Evolutionary conservation across 2,888 invertebrate species (phyloP), one percentile per base, ranked within the genome.

Genomic region (Caenorhabditis becei): DNA sequence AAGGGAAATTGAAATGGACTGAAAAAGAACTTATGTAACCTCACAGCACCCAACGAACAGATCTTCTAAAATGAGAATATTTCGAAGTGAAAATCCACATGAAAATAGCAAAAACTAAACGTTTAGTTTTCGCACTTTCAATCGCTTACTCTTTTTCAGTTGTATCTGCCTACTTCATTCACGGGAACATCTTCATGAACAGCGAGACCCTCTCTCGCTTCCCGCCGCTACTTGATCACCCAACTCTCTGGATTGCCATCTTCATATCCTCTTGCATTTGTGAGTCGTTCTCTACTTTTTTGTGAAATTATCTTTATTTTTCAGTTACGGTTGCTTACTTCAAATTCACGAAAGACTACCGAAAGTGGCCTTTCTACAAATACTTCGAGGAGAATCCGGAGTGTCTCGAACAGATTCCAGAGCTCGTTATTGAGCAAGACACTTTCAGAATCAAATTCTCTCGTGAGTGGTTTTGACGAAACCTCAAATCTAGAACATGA

Each of bases 341-440:
- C 28, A 14, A 32, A n/a, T 5, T 10, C 5, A 66, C 49, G 7
- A 66, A 51, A 5, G 61, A 75, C 37, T 66, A 61, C 66, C 20
- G 26, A 16, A 35, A 67, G 18, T 74, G 72, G 72, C 37, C 72
- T n/a, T 44, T 66, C n/a, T 66, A 53, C 24, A 49, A 49, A 37
- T 75, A 66, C 32, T 75, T 44, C 41, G 10, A 18, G 0, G 75
- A 75, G 1, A 51, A 75, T 53, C 75, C 75, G 14, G 75, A 66
- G 14, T 59, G 59, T n/a, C 7, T 61, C 18, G n/a, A 66, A 0
- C 59, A 53, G 2, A 53, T 51, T 3, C 37, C 59, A 53, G 35
- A 16, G 14, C 41, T 75, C 1, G 44, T 75, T 16, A 2, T 16
- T 0, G 54, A 49, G 18, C 41, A 59, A 0, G 75, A 75, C 11